Evolutionary conservation across 2,888 invertebrate species (phyloP), one percentile per base, ranked within the genome.

Genomic region (Lydus trimaculatus): DNA sequence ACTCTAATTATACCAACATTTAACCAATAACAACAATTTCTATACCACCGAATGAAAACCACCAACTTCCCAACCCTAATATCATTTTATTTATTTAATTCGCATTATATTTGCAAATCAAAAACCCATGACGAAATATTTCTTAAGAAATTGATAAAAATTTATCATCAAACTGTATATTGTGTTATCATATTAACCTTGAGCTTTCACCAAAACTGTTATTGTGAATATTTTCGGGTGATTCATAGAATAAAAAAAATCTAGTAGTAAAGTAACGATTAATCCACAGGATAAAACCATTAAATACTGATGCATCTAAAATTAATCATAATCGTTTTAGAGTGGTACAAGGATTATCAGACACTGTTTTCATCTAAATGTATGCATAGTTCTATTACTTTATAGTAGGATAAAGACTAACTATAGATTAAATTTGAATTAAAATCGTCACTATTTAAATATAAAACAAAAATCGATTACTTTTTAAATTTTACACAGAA

Each of bases 301-400:
- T 25, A 52, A 52, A 13, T 25, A 20, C 17, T 48, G 48, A 23
- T 52, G 52, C 23, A 23, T 52, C 25, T 52, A 52, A 23, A 52
- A 52, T 52, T 52, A 52, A 52, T 52, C 25, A 52, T 25, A 52
- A 52, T 23, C 52, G 52, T 13, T 52, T 52, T 52, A 23, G 25
- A 52, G 25, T 13, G 52, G 23, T 52, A 20, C 20, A 25, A 52
- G 52, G 52, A 52, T 52, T 52, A 52, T 52, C 13, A 13, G 25
- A 23, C 13, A 52, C 13, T 52, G 23, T 52, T 52, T 52, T 23
- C 48, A 52, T 52, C 9, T 52, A 23, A 23, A 2, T 52, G 48
- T 52, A 11, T 20, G 48, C 6, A 15, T 36, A 52, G 48, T 52
- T 52, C 9, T 23, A 52, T 52, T 23, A 52, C n/a, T 11, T 52